Base-by-base conservation (phyloP, 2,113 vertebrate species). In the Alosa alosa region DNA sequence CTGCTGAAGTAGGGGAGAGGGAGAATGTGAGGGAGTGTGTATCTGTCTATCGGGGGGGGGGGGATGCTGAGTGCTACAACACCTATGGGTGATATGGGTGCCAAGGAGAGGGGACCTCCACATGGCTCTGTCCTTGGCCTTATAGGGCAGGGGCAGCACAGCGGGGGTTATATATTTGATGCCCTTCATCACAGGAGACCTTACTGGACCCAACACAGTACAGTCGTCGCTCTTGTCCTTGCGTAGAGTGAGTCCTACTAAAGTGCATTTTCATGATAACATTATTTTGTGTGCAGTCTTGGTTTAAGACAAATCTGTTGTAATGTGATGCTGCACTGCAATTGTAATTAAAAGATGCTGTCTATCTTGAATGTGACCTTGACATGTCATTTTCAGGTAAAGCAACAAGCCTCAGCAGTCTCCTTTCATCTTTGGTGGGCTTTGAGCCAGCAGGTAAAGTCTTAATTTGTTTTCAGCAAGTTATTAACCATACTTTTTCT, bases 101-200 rank as follows among this genome's bases (percentile, higher is more conserved):
- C 89, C 88, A 91, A 89, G 91, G 88, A 87, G 90, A 89, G 50
- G 15, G 47, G 52, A 82, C 57, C 31, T 57, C 18, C 83, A 78
- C 81, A 50, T 50, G 50, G 31, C 60, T 52, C 49, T 90, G 91
- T 72, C 91, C 91, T 93, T 94, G 92, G 90, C 94, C 92, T 93
- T 93, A 90, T 94, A 92, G 88, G 93, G 93, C 86, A 87, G 92
- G 88, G 86, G 92, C 88, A 91, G 85, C 89, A 55, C 88, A 91
- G 85, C 89, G 52, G 72, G 90, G 90, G 90, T 94, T 95, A 95
- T 95, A 95, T 91, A 95, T 94, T 90, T 90, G 92, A 94, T 92
- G 86, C 85, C 85, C 81, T 86, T 31, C 36, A 82, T 72, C 87
- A 46, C 82, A 86, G 64, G 75, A 91, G 47, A 85, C 90, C 90